Percentiles rank a stretch among this genome's conserved stretches.
These are phyloP conservation scores for Mylabris phalerata DNA, from an alignment of 1,140 invertebrate genomes.

Conservation along the genomic window DNA sequence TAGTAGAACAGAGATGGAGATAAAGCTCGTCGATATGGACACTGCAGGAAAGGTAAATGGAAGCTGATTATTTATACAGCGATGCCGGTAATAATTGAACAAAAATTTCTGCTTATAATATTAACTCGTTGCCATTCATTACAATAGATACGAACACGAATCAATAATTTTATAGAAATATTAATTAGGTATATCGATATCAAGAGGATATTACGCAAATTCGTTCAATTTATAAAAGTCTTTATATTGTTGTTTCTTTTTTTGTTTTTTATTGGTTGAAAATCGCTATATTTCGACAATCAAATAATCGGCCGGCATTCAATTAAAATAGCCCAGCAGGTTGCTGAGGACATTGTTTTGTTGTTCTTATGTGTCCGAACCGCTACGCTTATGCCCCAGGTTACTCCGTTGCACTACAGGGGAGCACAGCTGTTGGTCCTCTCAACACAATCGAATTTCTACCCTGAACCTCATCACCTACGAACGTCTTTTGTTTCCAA, in stretches of 20 bases:
- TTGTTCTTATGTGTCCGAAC: slow-evolving; percentile 19
- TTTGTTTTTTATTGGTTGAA: no score
- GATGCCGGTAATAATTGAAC: slow-evolving; percentile 9
- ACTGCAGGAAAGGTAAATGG: slow-evolving; percentile 2
- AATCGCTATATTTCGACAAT: no score
- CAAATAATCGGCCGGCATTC: slow-evolving; percentile 7
- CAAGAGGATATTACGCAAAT: no score
- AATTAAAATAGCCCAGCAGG: slow-evolving; percentile 19
- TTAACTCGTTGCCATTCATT: no score
- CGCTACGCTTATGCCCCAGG: slow-evolving; percentile 16
- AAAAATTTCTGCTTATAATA: slow-evolving; percentile 2
- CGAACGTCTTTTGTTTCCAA: slow-evolving; percentile 13
- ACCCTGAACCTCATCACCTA: slow-evolving; percentile 18
- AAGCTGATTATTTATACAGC: slow-evolving; percentile 13
- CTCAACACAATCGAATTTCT: slow-evolving; percentile 22
- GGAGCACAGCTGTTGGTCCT: slow-evolving; percentile 21
- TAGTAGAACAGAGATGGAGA: neutral
- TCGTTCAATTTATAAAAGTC: no score
- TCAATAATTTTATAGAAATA: no score
- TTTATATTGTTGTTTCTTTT: no score
- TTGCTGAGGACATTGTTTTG: slow-evolving; percentile 19
- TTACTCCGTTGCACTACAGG: slow-evolving; percentile 12
- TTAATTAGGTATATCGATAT: no score
- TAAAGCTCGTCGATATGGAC: slow-evolving; percentile 3
- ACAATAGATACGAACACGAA: no score